These are phyloP conservation scores for Calliopsis andreniformis DNA, from an alignment of 1,140 invertebrate genomes.

Conservation along the genomic window DNA sequence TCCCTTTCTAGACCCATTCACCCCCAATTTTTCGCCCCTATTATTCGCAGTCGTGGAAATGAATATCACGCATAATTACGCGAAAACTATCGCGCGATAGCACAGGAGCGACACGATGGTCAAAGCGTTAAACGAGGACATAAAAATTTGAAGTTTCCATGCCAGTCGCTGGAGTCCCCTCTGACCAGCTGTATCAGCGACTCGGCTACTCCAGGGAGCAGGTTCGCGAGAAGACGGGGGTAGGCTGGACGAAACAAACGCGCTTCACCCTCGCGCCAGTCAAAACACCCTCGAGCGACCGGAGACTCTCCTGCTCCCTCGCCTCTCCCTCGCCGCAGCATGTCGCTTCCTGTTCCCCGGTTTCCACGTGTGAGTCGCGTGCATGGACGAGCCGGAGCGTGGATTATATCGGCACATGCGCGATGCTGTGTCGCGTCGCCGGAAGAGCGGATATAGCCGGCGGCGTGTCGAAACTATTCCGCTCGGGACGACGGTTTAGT, in stretches of 20 bases:
- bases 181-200: not conserved
- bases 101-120: too few relatives aligned
- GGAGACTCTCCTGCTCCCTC: constrained; percentile 30
- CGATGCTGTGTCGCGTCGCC: constrained; percentile 60
- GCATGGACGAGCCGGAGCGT: constrained; percentile 52
- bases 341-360: constrained; percentile 4
- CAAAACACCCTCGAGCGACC: constrained; percentile 54
- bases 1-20: too few relatives aligned
- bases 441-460: constrained; percentile 72
- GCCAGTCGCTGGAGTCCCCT: too few relatives aligned
- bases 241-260: constrained; percentile 6
- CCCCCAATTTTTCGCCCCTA: too few relatives aligned
- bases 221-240: constrained; percentile 2
- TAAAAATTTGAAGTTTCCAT: too few relatives aligned
- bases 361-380: constrained; percentile 44
- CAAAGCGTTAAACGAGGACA: too few relatives aligned
- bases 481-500: constrained; percentile 69
- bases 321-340: constrained; percentile 2
- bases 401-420: constrained; percentile 80
- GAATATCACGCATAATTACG: too few relatives aligned
- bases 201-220: not conserved
- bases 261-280: constrained; percentile 21
- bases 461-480: constrained; percentile 79
- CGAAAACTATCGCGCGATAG: too few relatives aligned
- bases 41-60: too few relatives aligned